A percentile compares a stretch with the other conserved stretches of the same genome.
phyloP scores from a whole-genome alignment of 2,888 invertebrate genomes.

The Hemaris fuciformis region DNA sequence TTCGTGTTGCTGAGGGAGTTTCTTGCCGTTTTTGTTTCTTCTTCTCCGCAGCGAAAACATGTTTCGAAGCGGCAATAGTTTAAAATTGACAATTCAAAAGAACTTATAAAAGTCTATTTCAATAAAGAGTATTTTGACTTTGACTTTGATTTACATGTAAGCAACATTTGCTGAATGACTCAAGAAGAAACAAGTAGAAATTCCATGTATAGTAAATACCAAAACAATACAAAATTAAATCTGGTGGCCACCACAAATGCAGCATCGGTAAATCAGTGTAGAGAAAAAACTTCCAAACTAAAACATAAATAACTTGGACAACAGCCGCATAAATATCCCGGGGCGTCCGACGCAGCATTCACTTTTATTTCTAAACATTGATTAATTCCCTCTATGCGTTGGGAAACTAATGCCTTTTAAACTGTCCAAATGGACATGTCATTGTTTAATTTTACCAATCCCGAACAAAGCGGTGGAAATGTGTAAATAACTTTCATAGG shows the following conservation, averaged over 20 bases:
- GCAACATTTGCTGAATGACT: too few relatives aligned
- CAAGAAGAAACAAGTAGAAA: neutral
- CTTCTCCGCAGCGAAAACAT: too few relatives aligned
- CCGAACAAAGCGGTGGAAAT: neutral
- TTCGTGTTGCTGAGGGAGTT: too few relatives aligned
- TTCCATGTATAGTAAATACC: neutral
- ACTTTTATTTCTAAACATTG: conserved; percentile 5
- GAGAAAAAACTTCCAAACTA: neutral
- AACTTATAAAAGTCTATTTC: too few relatives aligned
- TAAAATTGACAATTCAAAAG: too few relatives aligned
- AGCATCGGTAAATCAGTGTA: neutral
- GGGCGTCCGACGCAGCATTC: neutral
- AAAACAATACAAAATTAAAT: neutral
- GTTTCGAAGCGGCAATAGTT: too few relatives aligned
- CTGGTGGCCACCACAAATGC: neutral
- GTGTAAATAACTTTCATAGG: neutral
- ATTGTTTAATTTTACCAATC: neutral
- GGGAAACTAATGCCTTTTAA: neutral
- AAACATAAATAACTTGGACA: conserved; percentile 5
- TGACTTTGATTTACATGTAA: too few relatives aligned
- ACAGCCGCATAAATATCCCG: neutral
- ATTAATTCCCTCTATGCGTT: neutral
- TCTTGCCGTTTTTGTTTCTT: too few relatives aligned
- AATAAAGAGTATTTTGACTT: too few relatives aligned
- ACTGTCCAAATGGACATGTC: neutral